phyloP scores from a whole-genome alignment of 1,140 invertebrate genomes.

The Bombyx mori region ASM3026992v2 NC_085133.1:7680501-7681000 shows the following conservation, averaged over 20 bases:
- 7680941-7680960: slow-evolving; percentile 50
- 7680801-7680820: slow-evolving; percentile 62
- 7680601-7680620: slow-evolving; percentile 78
- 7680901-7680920: slow-evolving; percentile 65
- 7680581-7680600: slow-evolving; percentile 71
- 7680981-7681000: slow-evolving; percentile 42
- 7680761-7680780: slow-evolving; percentile 73
- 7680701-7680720: slow-evolving; percentile 69
- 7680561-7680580: slow-evolving; percentile 71
- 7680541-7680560: slow-evolving; percentile 78
- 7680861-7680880: slow-evolving; percentile 67
- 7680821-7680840: slow-evolving; percentile 78
- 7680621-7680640: slow-evolving; percentile 70
- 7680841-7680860: slow-evolving; percentile 76
- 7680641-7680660: slow-evolving; percentile 69
- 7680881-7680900: slow-evolving; percentile 67
- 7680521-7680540: slow-evolving; percentile 73
- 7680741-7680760: slow-evolving; percentile 75
- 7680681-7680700: slow-evolving; percentile 74
- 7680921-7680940: slow-evolving; percentile 65
- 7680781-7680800: slow-evolving; percentile 69
- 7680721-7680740: slow-evolving; percentile 70
- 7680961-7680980: slow-evolving; percentile 34
- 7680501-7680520: slow-evolving; percentile 77
- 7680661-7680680: slow-evolving; percentile 72